A percentile compares a stretch with the other conserved stretches of the same genome.
phyloP scores from a whole-genome alignment of 2,113 vertebrate species.

The Dipodomys merriami region DNA sequence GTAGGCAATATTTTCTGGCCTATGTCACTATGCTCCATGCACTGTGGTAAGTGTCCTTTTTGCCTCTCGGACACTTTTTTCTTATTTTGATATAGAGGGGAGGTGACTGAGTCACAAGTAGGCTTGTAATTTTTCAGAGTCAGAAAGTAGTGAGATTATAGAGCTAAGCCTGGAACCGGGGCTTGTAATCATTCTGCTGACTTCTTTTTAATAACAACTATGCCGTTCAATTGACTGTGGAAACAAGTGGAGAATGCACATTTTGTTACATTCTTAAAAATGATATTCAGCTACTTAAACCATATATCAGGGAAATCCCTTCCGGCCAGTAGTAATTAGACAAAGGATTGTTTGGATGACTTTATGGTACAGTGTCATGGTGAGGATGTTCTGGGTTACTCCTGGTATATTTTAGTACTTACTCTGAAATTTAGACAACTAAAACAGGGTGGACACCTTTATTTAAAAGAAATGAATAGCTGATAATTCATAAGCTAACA shows the following conservation, averaged over 20 bases:
- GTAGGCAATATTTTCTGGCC: neutral
- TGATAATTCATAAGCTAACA: constrained; percentile 62
- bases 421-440: constrained; percentile 61
- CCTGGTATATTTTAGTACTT: constrained; percentile 22
- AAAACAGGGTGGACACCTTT: constrained; percentile 1
- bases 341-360: constrained; percentile 36
- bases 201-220: neutral
- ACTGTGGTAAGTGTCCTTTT: neutral
- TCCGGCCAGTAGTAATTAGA: constrained; percentile 46
- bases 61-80: neutral
- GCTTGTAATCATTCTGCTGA: neutral
- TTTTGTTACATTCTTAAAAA: constrained; percentile 30
- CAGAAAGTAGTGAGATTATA: neutral
- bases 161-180: neutral
- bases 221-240: neutral
- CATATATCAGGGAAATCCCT: constrained; percentile 38
- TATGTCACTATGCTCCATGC: neutral
- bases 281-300: neutral
- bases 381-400: neutral
- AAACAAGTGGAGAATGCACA: neutral
- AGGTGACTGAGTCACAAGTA: neutral
- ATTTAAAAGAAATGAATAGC: constrained; percentile 62
- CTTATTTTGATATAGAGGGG: neutral
- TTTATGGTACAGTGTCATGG: neutral
- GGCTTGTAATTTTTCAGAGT: neutral